Conservation (phyloP, 2,797 vertebrate species). For the Alca torda region DNA sequence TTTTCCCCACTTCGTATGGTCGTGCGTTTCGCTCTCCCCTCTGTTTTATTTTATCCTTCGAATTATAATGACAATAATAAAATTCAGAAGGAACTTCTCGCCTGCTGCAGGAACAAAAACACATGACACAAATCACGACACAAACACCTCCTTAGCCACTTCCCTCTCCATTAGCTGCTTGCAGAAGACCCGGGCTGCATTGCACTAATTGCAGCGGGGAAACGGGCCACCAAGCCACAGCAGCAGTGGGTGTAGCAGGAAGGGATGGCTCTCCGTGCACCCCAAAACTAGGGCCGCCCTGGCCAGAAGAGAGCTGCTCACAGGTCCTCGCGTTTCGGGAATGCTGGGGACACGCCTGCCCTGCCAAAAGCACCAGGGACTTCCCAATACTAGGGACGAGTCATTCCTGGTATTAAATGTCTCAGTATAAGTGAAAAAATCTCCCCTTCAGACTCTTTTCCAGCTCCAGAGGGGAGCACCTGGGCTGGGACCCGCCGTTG, state of each 20-base stretch:
- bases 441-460: background rate
- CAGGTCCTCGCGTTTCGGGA: background rate
- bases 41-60: background rate
- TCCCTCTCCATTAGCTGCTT: background rate
- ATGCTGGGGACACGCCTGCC: background rate
- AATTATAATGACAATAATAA: background rate
- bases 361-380: background rate
- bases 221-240: background rate
- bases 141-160: background rate
- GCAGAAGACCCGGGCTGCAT: background rate
- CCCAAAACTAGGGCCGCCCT: background rate
- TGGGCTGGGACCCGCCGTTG: background rate
- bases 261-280: rapidly evolving
- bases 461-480: background rate
- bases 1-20: background rate
- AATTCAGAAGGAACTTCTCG: background rate
- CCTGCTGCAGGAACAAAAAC: background rate
- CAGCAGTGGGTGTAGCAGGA: background rate
- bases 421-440: background rate
- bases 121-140: rapidly evolving
- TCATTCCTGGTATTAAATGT: no score
- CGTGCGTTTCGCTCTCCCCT: rapidly evolving
- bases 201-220: background rate
- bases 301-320: background rate
- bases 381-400: background rate